Evolutionary conservation across 2,888 invertebrate genomes (phyloP).

Genomic region (Nemapogon koenigi): DNA sequence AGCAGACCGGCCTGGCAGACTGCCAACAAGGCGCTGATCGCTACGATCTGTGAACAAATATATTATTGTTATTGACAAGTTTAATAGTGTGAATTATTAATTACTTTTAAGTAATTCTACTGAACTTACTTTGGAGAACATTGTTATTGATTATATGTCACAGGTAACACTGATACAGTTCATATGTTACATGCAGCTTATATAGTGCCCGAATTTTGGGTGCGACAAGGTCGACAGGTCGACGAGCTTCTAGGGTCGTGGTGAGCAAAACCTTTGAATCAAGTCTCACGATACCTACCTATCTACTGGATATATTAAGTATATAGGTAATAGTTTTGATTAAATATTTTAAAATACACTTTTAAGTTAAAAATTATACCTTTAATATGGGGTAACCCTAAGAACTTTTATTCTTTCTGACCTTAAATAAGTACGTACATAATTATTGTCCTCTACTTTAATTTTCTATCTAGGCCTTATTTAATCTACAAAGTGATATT

Average conservation of each 20-base stretch:
- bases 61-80: slow-evolving; percentile 3
- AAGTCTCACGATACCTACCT: too few species aligned
- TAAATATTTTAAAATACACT: too few species aligned
- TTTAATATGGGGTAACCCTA: too few species aligned
- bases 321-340: too few species aligned
- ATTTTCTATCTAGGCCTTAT: too few species aligned
- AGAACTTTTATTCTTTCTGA: too few species aligned
- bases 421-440: too few species aligned
- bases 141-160: slow-evolving; percentile 19
- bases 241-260: slow-evolving; percentile 19
- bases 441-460: too few species aligned
- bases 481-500: too few species aligned
- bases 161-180: slow-evolving; percentile 31
- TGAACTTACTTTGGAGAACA: slow-evolving; percentile 48
- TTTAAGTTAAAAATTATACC: too few species aligned
- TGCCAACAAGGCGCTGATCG: slow-evolving; percentile 41
- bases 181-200: slow-evolving; percentile 27
- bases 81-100: slow-evolving; percentile 1
- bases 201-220: slow-evolving; percentile 39
- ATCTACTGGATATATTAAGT: too few species aligned
- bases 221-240: slow-evolving; percentile 46
- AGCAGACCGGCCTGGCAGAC: slow-evolving; percentile 28
- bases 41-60: slow-evolving; percentile 30
- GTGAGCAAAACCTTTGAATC: too few species aligned
- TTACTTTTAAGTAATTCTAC: not conserved